Evolutionary conservation across 2,797 vertebrate species (phyloP), one percentile per base, ranked within the genome.

Genomic region (Eidolon dupreanum): DNA sequence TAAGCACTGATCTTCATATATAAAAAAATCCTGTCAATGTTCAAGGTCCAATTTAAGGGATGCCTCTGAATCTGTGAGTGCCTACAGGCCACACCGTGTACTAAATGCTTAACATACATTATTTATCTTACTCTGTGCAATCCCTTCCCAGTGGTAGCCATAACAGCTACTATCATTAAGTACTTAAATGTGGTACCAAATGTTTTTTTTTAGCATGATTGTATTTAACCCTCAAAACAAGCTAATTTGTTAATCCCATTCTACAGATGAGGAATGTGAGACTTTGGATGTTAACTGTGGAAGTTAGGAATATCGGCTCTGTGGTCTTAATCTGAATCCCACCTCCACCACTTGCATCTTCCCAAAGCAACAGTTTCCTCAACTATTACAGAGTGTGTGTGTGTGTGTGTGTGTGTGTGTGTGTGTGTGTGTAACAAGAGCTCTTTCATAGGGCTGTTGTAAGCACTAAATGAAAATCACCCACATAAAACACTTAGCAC

Each of bases 381-480:
- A 68, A 63, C 43, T 77, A 19, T 68, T 43, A 84, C n/a, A 41
- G n/a, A 9, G 5, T 26, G 11, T n/a, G 36, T 46, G 59, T 19
- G 16, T 11, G 43, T 63, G 53, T 77, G 33, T 43, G 24, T 31
- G 55, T 66, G 46, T 81, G 38, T 57, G 41, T 24, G 8, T 31
- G 15, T 36, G 7, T 55, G 77, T 31, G 12, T 5, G 12, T 16
- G 43, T 70, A 71, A 86, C 8, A 43, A 94, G n/a, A 49, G 70
- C 49, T 89, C 73, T 65, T 41, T 88, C 71, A 84, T 0, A 79
- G 36, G 51, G 55, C 46, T 79, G 28, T 19, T 33, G 6, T 51
- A 74, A 49, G 59, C 41, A 85, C 7, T 84, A 57, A 95, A 38
- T n/a, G 20, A 93, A 93, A 95, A 95, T 61, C 81, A 75, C 38